Base-by-base conservation (phyloP, 1,140 invertebrate genomes). In the Neocloeon triangulifer region DNA sequence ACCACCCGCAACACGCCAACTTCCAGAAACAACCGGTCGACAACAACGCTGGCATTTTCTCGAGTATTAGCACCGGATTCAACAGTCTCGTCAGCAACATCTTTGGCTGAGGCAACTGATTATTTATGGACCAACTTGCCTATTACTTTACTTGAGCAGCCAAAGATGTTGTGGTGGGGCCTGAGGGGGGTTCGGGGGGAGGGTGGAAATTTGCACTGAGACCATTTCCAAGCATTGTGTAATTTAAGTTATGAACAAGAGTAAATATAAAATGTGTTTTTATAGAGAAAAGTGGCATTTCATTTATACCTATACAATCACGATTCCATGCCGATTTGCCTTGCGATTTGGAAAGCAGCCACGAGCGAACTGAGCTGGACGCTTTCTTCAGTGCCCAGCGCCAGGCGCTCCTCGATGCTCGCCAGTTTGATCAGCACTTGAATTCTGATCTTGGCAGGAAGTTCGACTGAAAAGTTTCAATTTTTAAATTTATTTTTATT, bases 301-400 rank as follows among this genome's bases (percentile, higher is more conserved):
- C n/a, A n/a, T n/a, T n/a, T n/a, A n/a, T n/a, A n/a, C n/a, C n/a
- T n/a, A n/a, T n/a, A n/a, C n/a, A n/a, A n/a, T n/a, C n/a, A n/a
- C n/a, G n/a, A n/a, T n/a, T n/a, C n/a, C n/a, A n/a, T n/a, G n/a
- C n/a, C n/a, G n/a, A n/a, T n/a, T n/a, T n/a, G n/a, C n/a, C n/a
- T n/a, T n/a, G 19, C 27, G 15, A 9, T 17, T 29, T 77, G 73
- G 51, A 88, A 88, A 2, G 73, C 69, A 25, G 76, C 61, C 18
- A 91, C 64, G 12, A 88, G 54, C 10, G 78, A 62, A 39, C 75
- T 73, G n/a, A 88, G 53, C 55, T 91, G 84, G 23, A 86, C 64
- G 32, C 73, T 68, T 56, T 91, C 85, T 50, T 63, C 75, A 31
- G 74, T 71, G 26, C 82, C 81, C 34, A 62, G 61, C 1, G 73